Evolutionary conservation across 2,113 vertebrate genomes (phyloP).

Genomic region (Seriola rivoliana): DNA sequence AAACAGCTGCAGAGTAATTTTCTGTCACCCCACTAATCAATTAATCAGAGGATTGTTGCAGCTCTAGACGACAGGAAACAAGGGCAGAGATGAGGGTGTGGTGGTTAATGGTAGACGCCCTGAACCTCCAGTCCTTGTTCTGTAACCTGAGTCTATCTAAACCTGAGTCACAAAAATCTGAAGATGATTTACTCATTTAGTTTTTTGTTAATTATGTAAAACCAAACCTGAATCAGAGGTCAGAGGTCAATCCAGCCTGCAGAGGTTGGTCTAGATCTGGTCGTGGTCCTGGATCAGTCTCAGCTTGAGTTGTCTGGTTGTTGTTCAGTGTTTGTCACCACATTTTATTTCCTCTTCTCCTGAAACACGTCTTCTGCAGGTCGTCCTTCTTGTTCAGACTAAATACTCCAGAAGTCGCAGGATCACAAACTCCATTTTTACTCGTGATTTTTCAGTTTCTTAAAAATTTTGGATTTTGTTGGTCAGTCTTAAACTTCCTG

Average conservation of each 20-base stretch:
- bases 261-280: conserved; percentile 2
- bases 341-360: neutral
- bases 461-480: neutral
- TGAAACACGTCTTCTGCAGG: neutral
- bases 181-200: neutral
- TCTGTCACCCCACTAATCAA: too few species aligned
- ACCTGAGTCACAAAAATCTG: neutral
- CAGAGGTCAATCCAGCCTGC: conserved; percentile 1
- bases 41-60: too few species aligned
- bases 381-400: neutral
- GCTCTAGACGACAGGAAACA: too few species aligned
- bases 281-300: conserved; percentile 17
- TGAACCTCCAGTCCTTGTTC: too few species aligned
- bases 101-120: too few species aligned
- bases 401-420: neutral
- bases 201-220: neutral
- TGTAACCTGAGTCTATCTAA: too few species aligned
- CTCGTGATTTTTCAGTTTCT: too few species aligned
- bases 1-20: too few species aligned
- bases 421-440: too few species aligned
- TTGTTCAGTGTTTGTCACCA: neutral
- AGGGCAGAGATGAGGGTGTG: too few species aligned
- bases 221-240: conserved; percentile 33
- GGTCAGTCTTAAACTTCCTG: neutral
- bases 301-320: neutral